Percentiles rank a stretch among this genome's conserved stretches.
These are phyloP conservation scores for Rostratula benghalensis DNA, from an alignment of 2,113 vertebrate genomes.

Conservation along the genomic window DNA sequence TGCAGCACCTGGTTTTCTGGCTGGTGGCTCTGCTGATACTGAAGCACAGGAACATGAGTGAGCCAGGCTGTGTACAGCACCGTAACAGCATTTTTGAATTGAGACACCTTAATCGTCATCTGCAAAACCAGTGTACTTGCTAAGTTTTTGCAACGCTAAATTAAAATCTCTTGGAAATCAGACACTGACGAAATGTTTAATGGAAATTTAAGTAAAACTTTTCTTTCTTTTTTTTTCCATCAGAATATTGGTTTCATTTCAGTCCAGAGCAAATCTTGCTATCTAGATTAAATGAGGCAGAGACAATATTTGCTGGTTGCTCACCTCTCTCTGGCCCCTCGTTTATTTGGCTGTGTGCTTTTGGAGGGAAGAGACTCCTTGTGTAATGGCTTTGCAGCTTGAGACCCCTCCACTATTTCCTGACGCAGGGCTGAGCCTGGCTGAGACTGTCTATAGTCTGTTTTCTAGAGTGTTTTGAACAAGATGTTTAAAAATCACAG, in stretches of 20 bases:
- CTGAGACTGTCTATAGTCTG: not conserved
- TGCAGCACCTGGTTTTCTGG: not conserved
- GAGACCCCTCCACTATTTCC: not conserved
- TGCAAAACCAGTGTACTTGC: not conserved
- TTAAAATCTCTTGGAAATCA: conserved; percentile 13
- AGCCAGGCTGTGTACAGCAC: not conserved
- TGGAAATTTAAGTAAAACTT: conserved; percentile 30
- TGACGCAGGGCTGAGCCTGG: not conserved
- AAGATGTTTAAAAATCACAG: not conserved
- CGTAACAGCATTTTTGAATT: not conserved
- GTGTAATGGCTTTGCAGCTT: not conserved
- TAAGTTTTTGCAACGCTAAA: not conserved
- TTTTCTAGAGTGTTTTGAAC: not conserved
- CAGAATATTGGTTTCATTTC: conserved; percentile 41
- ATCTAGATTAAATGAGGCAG: conserved; percentile 11
- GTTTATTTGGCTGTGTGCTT: not conserved
- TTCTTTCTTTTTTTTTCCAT: not conserved
- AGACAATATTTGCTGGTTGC: not conserved
- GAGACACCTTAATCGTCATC: not conserved
- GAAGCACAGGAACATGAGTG: not conserved
- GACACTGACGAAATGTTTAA: not conserved
- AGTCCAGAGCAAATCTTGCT: not conserved
- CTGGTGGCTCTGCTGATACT: not conserved
- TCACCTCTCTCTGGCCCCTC: rapidly evolving
- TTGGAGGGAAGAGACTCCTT: not conserved